Evolutionary conservation across 2,888 invertebrate genomes (phyloP).

Genomic region (Polyommatus icarus): DNA sequence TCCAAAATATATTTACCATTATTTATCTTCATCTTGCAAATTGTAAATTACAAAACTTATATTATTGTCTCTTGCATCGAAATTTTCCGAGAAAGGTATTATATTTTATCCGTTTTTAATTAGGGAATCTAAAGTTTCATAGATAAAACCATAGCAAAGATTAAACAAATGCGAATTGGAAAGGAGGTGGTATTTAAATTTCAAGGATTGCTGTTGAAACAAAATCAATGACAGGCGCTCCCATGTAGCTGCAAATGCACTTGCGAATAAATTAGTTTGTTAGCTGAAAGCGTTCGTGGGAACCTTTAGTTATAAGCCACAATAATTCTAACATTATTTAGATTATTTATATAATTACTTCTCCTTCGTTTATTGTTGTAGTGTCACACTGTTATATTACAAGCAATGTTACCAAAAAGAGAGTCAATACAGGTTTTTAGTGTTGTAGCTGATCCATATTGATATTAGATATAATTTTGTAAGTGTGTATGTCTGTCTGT

Average conservation of each 20-base stretch:
- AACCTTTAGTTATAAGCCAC: not conserved
- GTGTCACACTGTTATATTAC: too few species aligned
- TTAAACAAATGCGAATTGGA: constrained; percentile 39
- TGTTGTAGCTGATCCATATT: too few species aligned
- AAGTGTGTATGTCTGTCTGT: too few species aligned
- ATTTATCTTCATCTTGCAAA: not conserved
- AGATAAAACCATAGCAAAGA: not conserved
- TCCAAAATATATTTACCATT: not conserved
- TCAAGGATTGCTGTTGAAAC: constrained; percentile 44
- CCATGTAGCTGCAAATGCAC: constrained; percentile 29
- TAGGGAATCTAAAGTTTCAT: not conserved
- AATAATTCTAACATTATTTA: not conserved
- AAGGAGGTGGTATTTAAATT: constrained; percentile 45
- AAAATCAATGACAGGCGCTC: constrained; percentile 36
- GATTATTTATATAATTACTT: not conserved
- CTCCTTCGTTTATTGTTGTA: too few species aligned
- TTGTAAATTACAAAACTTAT: not conserved
- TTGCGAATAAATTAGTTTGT: constrained; percentile 22
- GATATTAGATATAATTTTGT: too few species aligned
- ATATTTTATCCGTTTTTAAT: too few species aligned
- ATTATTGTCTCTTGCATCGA: not conserved
- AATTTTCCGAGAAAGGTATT: not conserved
- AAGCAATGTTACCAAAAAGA: too few species aligned
- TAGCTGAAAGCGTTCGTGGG: constrained; percentile 17
- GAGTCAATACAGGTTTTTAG: too few species aligned